Conservation (phyloP, 2,797 vertebrate genomes). For the Valencia hispanica region DNA sequence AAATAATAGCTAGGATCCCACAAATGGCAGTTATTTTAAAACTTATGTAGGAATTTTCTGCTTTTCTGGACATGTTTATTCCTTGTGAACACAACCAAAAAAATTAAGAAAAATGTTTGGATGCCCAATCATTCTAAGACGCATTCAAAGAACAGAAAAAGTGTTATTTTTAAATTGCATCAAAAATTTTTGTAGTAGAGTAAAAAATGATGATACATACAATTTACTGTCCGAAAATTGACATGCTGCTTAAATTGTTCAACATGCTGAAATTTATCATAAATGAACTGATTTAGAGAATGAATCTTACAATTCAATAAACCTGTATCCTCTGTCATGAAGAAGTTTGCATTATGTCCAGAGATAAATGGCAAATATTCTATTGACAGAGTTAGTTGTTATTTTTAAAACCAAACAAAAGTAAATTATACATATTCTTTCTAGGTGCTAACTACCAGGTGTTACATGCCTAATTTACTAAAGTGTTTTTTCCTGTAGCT, state of each 20-base stretch:
- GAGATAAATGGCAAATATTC: neutral
- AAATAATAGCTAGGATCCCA: neutral
- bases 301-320: neutral
- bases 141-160: neutral
- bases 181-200: neutral
- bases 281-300: neutral
- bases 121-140: neutral
- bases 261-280: neutral
- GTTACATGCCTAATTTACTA: neutral
- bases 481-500: constrained; percentile 14
- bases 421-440: too few relatives aligned
- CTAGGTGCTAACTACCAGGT: neutral
- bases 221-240: neutral
- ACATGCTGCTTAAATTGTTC: neutral
- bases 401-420: neutral
- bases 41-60: too few relatives aligned
- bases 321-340: neutral
- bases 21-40: constrained; percentile 5
- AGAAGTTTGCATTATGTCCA: neutral
- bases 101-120: too few relatives aligned
- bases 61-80: too few relatives aligned
- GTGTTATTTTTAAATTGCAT: neutral
- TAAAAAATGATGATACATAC: neutral
- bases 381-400: neutral
- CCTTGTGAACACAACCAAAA: too few relatives aligned